Evolutionary conservation across 1,140 invertebrate genomes (phyloP).

Genomic region (Ooceraea biroi): DNA sequence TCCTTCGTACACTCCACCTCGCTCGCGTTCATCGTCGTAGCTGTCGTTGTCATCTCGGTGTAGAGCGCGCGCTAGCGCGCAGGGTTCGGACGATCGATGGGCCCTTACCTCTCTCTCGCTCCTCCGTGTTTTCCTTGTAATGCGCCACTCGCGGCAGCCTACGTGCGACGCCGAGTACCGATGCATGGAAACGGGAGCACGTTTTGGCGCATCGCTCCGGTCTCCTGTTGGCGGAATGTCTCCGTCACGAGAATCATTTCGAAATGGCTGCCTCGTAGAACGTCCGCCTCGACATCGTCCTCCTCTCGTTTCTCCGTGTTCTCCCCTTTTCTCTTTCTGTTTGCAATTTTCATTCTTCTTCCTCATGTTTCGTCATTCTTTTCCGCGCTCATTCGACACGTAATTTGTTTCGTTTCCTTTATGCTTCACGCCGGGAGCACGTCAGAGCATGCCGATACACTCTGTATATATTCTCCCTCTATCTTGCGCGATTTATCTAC

Average conservation of each 20-base stretch:
- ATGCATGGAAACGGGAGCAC: constrained; percentile 39
- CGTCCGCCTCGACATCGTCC: background rate
- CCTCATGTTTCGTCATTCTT: background rate
- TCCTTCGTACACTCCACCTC: background rate
- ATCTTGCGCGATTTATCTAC: constrained; percentile 48
- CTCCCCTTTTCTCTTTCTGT: background rate
- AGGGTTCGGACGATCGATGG: constrained; percentile 76
- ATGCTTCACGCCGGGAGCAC: background rate
- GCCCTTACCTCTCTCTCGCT: constrained; percentile 68
- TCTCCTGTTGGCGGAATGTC: background rate
- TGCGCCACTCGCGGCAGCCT: constrained; percentile 53
- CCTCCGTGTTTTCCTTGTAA: constrained; percentile 76
- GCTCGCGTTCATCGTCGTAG: too few relatives aligned
- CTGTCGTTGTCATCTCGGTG: constrained; percentile 23
- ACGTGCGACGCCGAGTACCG: constrained; percentile 62
- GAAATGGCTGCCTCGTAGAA: background rate
- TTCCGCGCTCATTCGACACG: background rate
- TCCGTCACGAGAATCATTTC: background rate
- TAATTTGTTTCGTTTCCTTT: background rate
- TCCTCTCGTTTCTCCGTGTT: background rate
- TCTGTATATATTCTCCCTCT: constrained; percentile 42
- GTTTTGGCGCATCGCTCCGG: constrained; percentile 44
- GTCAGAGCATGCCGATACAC: constrained; percentile 46
- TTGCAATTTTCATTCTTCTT: background rate
- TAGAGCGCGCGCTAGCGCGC: constrained; percentile 61